Conservation (phyloP, 2,888 invertebrate species). For the Nudaria mundana region DNA sequence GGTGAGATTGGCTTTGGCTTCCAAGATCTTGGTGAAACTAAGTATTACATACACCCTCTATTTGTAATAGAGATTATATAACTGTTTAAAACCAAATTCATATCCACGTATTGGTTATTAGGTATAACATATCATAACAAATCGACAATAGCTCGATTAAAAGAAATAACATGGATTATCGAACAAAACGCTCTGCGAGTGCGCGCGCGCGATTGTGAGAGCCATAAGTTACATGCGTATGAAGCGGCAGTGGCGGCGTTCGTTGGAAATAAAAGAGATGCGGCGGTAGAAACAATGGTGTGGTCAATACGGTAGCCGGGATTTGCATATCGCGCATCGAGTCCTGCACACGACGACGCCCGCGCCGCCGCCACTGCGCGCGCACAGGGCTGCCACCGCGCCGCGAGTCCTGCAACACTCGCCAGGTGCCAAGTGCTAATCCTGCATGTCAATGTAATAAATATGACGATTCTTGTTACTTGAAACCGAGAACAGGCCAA, state of each 20-base stretch:
- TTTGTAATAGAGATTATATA: too few relatives aligned
- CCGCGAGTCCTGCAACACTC: background rate
- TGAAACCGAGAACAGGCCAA: too few relatives aligned
- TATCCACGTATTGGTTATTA: background rate
- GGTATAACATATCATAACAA: conserved; percentile 41
- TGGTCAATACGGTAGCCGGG: conserved; percentile 64
- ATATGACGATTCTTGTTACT: too few relatives aligned
- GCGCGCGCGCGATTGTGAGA: conserved; percentile 37
- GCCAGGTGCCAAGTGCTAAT: too few relatives aligned
- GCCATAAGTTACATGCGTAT: conserved; percentile 63
- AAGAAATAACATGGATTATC: conserved; percentile 34
- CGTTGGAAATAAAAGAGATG: conserved; percentile 33
- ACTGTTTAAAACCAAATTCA: too few relatives aligned
- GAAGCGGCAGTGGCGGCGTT: conserved; percentile 20
- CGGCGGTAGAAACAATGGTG: conserved; percentile 59
- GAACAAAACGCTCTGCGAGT: conserved; percentile 20
- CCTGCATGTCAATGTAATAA: too few relatives aligned
- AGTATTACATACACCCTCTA: too few relatives aligned
- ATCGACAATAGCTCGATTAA: conserved; percentile 49
- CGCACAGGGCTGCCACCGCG: conserved; percentile 16
- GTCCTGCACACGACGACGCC: conserved; percentile 42
- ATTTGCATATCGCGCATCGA: conserved; percentile 73
- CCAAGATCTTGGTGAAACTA: too few relatives aligned
- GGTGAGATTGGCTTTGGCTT: background rate
- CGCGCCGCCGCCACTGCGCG: conserved; percentile 10